Evolutionary conservation across 2,888 invertebrate species (phyloP).

Genomic region (Erpobdella octoculata): DNA sequence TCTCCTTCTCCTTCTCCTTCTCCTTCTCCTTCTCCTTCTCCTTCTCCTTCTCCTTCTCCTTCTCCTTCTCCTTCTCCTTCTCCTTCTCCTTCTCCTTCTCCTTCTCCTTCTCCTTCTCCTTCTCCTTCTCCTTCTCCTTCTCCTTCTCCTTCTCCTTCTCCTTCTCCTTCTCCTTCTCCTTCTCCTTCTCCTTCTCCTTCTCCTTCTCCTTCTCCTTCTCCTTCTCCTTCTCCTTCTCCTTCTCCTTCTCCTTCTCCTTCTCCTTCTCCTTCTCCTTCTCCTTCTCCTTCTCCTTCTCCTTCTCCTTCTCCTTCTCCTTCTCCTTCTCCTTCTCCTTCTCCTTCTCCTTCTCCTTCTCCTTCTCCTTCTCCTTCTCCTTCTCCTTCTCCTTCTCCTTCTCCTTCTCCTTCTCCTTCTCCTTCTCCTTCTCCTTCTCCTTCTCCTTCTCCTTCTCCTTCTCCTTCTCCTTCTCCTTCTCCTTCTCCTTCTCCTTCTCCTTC

Average conservation of each 20-base stretch:
- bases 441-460: background rate
- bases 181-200: background rate
- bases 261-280: background rate
- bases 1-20: background rate
- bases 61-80: background rate
- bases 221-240: background rate
- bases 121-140: background rate
- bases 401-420: background rate
- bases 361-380: background rate
- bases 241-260: background rate
- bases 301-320: background rate
- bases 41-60: background rate
- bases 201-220: background rate
- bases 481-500: too few species aligned
- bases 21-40: background rate
- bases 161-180: background rate
- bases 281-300: background rate
- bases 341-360: background rate
- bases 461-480: too few species aligned
- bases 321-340: background rate
- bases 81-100: constrained; percentile 2
- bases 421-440: background rate
- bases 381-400: background rate
- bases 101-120: background rate
- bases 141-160: background rate